Evolutionary conservation across 2,797 vertebrate genomes (phyloP), one percentile per base, ranked within the genome.

Genomic region (Ispidina lecontei): DNA sequence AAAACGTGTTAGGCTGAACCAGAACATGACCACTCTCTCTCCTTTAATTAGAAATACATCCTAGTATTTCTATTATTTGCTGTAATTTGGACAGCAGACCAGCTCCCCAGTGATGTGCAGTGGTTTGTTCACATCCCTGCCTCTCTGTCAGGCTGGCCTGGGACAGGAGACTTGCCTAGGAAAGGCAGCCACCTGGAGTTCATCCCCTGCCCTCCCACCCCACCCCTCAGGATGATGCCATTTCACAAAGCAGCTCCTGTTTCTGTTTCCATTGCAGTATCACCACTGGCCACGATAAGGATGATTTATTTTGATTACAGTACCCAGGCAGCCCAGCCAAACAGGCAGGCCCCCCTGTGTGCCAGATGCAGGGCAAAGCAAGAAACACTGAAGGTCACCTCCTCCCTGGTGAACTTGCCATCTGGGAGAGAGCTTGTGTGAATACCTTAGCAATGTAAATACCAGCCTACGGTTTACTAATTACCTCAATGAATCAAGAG

Each of bases 271-370:
- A 68, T 15, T 39, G 71, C 77, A n/a, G 41, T 16, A 51, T 79
- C 80, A 31, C 68, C 77, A 46, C 74, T 59, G 14, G 82, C 29
- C 7, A 78, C 3, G 77, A 92, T 91, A 92, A 94, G 89, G 83
- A 75, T 84, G 94, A 96, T 96, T 96, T 91, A 93, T 95, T 95
- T 88, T 90, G 91, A 91, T 96, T 93, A 91, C 90, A 88, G 83
- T 82, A 90, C 67, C 73, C 79, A 89, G 89, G 87, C 87, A 33
- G 83, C 92, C 37, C 88, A 79, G 92, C 55, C 64, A 46, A 84
- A 84, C 80, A 88, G 74, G 89, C 87, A 70, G 91, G 64, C 68
- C 88, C 75, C 72, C 93, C 14, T 14, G 21, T 4, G 0, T 69
- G 82, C 84, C 89, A 89, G 77, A 90, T 79, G 35, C 33, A 26